Conservation (phyloP, 2,113 vertebrate species). For the Martes martes region DNA sequence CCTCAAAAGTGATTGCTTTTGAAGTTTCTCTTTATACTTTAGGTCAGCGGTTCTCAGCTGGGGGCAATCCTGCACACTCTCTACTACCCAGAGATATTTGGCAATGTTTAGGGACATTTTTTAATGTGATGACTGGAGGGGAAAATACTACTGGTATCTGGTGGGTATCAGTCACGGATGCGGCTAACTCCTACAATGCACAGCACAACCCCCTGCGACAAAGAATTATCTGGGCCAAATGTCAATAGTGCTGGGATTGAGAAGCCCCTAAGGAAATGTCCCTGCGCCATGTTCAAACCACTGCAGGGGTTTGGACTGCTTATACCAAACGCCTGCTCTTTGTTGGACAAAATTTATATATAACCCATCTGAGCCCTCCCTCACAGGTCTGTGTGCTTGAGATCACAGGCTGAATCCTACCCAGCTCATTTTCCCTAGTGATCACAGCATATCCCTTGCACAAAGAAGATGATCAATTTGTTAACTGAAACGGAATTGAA, state of each 20-base stretch:
- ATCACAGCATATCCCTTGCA: not conserved
- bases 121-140: not conserved
- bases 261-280: not conserved
- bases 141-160: not conserved
- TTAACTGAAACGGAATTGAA: not conserved
- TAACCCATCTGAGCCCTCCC: fast-evolving
- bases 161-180: not conserved
- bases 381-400: no score
- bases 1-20: not conserved
- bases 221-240: not conserved
- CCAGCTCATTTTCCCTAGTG: not conserved
- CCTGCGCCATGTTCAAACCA: not conserved
- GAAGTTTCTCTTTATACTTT: not conserved
- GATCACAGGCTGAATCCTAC: not conserved
- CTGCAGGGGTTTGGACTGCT: fast-evolving
- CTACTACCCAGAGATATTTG: not conserved
- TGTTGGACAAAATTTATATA: fast-evolving
- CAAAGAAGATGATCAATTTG: not conserved
- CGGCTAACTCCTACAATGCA: not conserved
- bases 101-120: not conserved
- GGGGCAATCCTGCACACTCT: not conserved
- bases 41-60: not conserved
- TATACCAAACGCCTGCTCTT: not conserved
- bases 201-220: not conserved
- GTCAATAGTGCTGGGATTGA: not conserved